A percentile compares a stretch with the other conserved stretches of the same genome.
phyloP scores from a whole-genome alignment of 1,140 invertebrate species.

The Drosophila micromelanica region DNA sequence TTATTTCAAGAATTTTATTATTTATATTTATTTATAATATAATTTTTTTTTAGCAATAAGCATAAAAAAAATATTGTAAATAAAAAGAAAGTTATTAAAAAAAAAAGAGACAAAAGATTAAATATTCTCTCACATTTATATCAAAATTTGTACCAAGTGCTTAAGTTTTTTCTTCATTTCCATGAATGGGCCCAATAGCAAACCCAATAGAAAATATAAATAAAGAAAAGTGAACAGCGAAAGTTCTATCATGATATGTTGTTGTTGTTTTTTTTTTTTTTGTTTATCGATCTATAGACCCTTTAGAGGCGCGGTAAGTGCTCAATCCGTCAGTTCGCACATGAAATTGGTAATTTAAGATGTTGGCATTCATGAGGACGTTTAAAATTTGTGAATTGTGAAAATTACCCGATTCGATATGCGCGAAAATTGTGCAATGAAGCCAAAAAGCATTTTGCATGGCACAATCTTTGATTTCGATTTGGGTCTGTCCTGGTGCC shows the following conservation, averaged over 20 bases:
- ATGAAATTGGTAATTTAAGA: constrained; percentile 70
- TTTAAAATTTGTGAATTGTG: constrained; percentile 68
- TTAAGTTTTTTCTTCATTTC: neutral
- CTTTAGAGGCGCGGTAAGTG: neutral
- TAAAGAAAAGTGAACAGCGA: neutral
- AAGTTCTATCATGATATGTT: constrained; percentile 1
- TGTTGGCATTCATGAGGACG: constrained; percentile 62
- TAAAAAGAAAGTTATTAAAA: too few species aligned
- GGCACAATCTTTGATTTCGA: constrained; percentile 35
- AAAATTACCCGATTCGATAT: constrained; percentile 73
- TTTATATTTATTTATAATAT: too few species aligned
- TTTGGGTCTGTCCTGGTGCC: constrained; percentile 7
- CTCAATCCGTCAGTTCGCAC: constrained; percentile 15
- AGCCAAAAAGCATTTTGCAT: constrained; percentile 68
- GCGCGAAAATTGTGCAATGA: constrained; percentile 75
- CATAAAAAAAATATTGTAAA: too few species aligned
- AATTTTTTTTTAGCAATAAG: too few species aligned
- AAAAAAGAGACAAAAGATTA: too few species aligned
- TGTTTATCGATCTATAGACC: too few species aligned
- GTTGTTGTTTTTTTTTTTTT: neutral
- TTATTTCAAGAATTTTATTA: too few species aligned
- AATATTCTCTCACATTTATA: too few species aligned
- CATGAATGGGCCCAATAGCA: too few species aligned
- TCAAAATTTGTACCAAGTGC: neutral
- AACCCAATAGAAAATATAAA: neutral